Evolutionary conservation across 2,797 vertebrate species (phyloP).

Genomic region (Tapirus indicus): DNA sequence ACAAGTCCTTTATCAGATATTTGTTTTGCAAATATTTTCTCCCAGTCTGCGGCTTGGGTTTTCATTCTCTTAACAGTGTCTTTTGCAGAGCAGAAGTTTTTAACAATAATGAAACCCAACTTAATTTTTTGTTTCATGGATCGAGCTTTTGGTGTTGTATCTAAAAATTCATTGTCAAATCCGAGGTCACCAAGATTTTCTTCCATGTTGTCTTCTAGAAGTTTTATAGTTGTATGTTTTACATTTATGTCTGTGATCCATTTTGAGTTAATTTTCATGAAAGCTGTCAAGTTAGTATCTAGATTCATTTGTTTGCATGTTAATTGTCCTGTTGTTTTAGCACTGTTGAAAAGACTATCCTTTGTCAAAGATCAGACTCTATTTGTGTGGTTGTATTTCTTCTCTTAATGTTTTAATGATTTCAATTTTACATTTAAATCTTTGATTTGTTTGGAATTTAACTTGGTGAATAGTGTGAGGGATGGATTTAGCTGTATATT

Average conservation of each 20-base stretch:
- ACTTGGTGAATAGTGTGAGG: background rate
- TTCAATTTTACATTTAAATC: constrained; percentile 38
- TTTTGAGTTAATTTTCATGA: background rate
- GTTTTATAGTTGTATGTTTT: background rate
- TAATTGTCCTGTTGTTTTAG: background rate
- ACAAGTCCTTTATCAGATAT: background rate
- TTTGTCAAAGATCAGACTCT: background rate
- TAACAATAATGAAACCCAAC: background rate
- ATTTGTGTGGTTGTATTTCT: background rate
- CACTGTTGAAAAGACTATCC: background rate
- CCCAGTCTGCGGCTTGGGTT: background rate
- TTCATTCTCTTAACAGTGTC: background rate
- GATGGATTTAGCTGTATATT: background rate
- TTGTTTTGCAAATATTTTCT: background rate
- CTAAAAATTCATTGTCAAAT: constrained; percentile 21
- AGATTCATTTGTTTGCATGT: background rate
- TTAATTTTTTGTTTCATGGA: background rate
- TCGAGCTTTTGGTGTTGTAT: background rate
- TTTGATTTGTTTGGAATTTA: constrained; percentile 8
- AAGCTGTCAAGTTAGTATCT: background rate
- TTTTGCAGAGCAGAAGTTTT: background rate
- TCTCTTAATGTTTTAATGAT: background rate
- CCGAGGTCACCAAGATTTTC: background rate
- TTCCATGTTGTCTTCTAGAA: background rate
- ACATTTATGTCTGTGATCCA: background rate